These are phyloP conservation scores for Herpailurus yagouaroundi DNA, from an alignment of 2,113 vertebrate species.

Conservation along the genomic window DNA sequence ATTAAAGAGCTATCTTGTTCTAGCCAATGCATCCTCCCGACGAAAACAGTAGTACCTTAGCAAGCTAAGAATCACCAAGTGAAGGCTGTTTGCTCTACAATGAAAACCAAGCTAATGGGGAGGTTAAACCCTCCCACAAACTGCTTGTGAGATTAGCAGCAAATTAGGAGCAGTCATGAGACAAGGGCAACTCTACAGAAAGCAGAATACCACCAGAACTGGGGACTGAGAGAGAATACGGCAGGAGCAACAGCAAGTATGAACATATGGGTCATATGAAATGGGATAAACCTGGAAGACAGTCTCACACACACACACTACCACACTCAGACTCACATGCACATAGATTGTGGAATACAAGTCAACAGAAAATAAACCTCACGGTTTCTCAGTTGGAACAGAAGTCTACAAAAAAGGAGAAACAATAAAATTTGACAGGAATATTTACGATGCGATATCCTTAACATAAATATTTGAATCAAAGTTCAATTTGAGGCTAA, in stretches of 20 bases:
- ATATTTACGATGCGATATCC: background rate
- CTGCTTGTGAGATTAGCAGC: background rate
- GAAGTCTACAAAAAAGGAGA: slow-evolving; percentile 5
- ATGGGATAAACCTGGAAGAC: background rate
- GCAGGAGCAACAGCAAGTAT: background rate
- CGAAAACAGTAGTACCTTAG: too few species aligned
- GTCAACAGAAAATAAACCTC: background rate
- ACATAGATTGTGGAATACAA: background rate
- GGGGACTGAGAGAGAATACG: accelerated
- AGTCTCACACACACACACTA: background rate
- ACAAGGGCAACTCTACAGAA: background rate
- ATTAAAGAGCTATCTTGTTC: background rate
- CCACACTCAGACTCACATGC: background rate
- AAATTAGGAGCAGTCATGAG: background rate
- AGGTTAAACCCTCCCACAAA: background rate
- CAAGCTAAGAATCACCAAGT: background rate
- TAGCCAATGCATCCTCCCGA: too few species aligned
- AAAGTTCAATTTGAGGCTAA: slow-evolving; percentile 47
- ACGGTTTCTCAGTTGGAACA: background rate
- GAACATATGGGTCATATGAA: background rate
- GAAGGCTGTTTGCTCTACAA: background rate
- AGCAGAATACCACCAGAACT: background rate
- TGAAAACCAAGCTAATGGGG: background rate
- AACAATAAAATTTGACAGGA: background rate
- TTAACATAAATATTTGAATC: background rate